Conservation (phyloP, 1,140 invertebrate species). For the Macrostomum lignano region DNA sequence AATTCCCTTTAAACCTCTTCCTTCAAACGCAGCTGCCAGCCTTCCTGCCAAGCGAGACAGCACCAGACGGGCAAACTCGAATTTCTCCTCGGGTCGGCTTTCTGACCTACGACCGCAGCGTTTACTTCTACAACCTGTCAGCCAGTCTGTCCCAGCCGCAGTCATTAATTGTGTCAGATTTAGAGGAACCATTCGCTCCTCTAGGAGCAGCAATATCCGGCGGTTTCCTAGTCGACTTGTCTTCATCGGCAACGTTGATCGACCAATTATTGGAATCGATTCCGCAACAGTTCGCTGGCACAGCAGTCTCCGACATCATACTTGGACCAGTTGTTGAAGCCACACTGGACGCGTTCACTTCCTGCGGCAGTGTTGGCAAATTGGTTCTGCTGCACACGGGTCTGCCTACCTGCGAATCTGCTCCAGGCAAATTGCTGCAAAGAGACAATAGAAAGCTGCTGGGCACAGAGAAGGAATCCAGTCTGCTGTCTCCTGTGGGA, state of each 20-base stretch:
- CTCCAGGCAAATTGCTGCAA: slow-evolving; percentile 76
- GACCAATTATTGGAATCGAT: slow-evolving; percentile 78
- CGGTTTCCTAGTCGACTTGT: too few relatives aligned
- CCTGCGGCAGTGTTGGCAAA: slow-evolving; percentile 54
- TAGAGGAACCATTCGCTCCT: too few relatives aligned
- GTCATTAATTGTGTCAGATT: too few relatives aligned
- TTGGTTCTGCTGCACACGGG: slow-evolving; percentile 80
- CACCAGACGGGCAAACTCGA: too few relatives aligned
- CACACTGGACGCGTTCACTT: slow-evolving; percentile 68
- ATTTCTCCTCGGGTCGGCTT: slow-evolving; percentile 79
- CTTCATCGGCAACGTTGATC: too few relatives aligned
- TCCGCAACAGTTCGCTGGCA: slow-evolving; percentile 60
- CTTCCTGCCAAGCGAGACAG: too few relatives aligned
- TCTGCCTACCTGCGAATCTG: slow-evolving; percentile 61
- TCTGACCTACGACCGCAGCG: slow-evolving; percentile 71
- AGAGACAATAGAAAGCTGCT: slow-evolving; percentile 77
- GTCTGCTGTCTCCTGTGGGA: too few relatives aligned
- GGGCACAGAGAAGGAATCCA: slow-evolving; percentile 60
- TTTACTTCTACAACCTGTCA: slow-evolving; percentile 91
- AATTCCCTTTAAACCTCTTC: too few relatives aligned
- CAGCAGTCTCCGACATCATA: slow-evolving; percentile 70
- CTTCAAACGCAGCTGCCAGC: too few relatives aligned
- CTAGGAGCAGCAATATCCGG: too few relatives aligned
- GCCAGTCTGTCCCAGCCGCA: too few relatives aligned
- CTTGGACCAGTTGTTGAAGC: slow-evolving; percentile 82